These are phyloP conservation scores for Drosophila murphyi DNA, from an alignment of 1,140 invertebrate genomes.

Conservation along the genomic window DNA sequence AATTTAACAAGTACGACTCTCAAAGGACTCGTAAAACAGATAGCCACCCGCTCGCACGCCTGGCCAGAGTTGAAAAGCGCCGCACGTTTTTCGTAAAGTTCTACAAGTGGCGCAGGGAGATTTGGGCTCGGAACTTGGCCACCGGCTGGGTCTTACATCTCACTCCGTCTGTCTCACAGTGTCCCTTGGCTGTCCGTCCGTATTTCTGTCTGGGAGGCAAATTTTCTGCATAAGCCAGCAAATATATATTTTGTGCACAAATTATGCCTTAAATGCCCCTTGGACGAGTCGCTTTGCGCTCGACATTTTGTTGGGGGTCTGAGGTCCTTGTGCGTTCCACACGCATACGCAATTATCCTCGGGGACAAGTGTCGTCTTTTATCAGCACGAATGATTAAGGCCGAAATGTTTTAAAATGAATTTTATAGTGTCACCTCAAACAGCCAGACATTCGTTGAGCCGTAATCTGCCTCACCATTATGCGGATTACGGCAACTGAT, in stretches of 20 bases:
- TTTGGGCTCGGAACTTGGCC: slow-evolving; percentile 3
- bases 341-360: slow-evolving; percentile 76
- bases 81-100: slow-evolving; percentile 72
- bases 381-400: slow-evolving; percentile 79
- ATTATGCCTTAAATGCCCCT: slow-evolving; percentile 71
- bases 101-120: slow-evolving; percentile 64
- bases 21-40: slow-evolving; percentile 79
- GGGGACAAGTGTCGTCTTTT: slow-evolving; percentile 77
- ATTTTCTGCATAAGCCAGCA: slow-evolving; percentile 61
- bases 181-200: not conserved
- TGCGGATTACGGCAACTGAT: slow-evolving; percentile 45
- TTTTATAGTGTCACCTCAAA: slow-evolving; percentile 66
- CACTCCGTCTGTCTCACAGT: not conserved
- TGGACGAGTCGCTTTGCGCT: slow-evolving; percentile 9
- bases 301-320: not conserved
- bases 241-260: slow-evolving; percentile 75
- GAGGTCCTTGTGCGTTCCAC: slow-evolving; percentile 48
- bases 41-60: slow-evolving; percentile 46
- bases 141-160: not conserved
- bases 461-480: slow-evolving; percentile 63
- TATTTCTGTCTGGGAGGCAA: slow-evolving; percentile 27
- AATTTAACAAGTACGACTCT: slow-evolving; percentile 74
- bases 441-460: slow-evolving; percentile 12
- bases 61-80: slow-evolving; percentile 64
- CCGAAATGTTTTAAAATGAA: slow-evolving; percentile 77